Conservation (phyloP, 2,113 vertebrate genomes). For the Pionites leucogaster region DNA sequence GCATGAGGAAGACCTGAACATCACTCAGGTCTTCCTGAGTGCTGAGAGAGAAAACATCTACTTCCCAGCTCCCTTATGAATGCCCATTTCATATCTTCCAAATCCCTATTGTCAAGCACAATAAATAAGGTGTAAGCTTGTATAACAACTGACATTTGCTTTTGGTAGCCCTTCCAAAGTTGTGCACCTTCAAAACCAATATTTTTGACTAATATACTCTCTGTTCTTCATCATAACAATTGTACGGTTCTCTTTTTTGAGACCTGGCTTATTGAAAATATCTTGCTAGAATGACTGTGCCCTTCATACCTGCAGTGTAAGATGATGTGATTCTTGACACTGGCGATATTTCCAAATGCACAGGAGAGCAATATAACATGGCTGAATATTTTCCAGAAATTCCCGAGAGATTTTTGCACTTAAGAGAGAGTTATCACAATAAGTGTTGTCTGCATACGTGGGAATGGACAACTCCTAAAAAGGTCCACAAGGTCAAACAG, state of each 20-base stretch:
- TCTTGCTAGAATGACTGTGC: not conserved
- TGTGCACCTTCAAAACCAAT: not conserved
- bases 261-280: not conserved
- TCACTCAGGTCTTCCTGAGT: not conserved
- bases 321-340: not conserved
- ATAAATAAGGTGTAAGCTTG: not conserved
- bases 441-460: not conserved
- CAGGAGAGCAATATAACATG: not conserved
- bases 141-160: not conserved
- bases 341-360: not conserved
- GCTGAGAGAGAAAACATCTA: not conserved
- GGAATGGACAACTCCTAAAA: not conserved
- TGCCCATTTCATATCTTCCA: not conserved
- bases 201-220: conserved; percentile 26
- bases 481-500: not conserved
- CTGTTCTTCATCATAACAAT: not conserved
- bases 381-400: not conserved
- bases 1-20: not conserved
- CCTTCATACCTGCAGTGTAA: not conserved
- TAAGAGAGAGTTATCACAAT: not conserved
- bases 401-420: not conserved
- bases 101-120: not conserved
- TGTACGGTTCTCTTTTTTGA: not conserved
- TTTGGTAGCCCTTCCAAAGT: not conserved
- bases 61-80: not conserved